A percentile compares a stretch with the other conserved stretches of the same genome.
These are phyloP conservation scores for Octodon degus DNA, from an alignment of 2,113 vertebrate species.

Conservation along the genomic window DNA sequence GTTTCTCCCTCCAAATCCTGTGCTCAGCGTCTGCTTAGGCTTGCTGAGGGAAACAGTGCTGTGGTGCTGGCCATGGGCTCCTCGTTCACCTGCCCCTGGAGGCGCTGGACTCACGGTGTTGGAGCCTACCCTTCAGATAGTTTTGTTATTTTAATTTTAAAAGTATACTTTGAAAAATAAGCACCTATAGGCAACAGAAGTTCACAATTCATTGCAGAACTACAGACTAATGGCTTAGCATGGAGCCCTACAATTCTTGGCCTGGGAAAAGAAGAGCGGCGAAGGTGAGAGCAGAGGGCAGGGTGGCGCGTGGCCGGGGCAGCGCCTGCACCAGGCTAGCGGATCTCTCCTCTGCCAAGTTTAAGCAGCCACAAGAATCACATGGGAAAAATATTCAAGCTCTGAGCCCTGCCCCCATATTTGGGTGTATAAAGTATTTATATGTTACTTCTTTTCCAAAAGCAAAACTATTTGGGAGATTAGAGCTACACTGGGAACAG, in stretches of 20 bases:
- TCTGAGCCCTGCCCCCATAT: constrained; percentile 20
- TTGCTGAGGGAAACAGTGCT: not conserved
- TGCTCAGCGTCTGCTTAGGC: rapidly evolving
- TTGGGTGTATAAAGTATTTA: constrained; percentile 58
- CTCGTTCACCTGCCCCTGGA: not conserved
- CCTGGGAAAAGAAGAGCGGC: not conserved
- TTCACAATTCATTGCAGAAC: not conserved
- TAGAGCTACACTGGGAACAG: not conserved
- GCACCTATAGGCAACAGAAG: constrained; percentile 65
- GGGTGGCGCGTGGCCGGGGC: not conserved
- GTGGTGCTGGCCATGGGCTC: rapidly evolving
- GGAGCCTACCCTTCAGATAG: not conserved
- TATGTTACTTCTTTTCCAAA: not conserved
- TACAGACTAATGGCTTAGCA: not conserved
- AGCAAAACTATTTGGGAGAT: not conserved
- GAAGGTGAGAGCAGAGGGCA: not conserved
- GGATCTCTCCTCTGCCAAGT: constrained; percentile 31
- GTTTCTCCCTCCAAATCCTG: not conserved
- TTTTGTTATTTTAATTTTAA: not conserved
- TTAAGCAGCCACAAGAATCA: constrained; percentile 32
- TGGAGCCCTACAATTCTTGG: not conserved
- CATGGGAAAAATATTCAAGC: not conserved
- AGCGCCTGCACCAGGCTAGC: not conserved
- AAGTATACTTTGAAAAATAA: constrained; percentile 51
- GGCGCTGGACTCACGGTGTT: not conserved